Conservation (phyloP, 1,140 invertebrate genomes). For the Drosophila oshimai region DNA sequence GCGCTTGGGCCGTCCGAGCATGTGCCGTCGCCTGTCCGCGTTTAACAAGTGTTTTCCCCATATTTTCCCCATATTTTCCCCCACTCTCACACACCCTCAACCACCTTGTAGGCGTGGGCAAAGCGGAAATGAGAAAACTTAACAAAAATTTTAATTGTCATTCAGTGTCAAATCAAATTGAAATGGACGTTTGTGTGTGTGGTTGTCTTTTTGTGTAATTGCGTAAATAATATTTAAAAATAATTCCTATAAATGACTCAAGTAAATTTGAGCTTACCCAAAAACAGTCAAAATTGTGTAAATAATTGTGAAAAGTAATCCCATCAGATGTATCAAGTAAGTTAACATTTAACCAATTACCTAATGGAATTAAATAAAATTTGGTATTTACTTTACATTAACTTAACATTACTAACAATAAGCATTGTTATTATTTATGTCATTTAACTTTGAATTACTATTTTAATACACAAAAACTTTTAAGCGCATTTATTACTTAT, state of each 20-base stretch:
- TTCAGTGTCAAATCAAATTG: conserved; percentile 1
- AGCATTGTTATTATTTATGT: too few relatives aligned
- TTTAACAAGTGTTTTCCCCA: conserved; percentile 58
- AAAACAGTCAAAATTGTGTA: background rate
- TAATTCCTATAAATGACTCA: background rate
- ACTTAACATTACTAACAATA: too few relatives aligned
- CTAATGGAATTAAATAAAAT: too few relatives aligned
- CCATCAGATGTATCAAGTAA: background rate
- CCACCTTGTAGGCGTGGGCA: background rate
- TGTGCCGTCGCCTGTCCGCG: conserved; percentile 38
- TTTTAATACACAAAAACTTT: too few relatives aligned
- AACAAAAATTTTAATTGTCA: conserved; percentile 25
- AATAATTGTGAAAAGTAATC: background rate
- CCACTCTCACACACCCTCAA: background rate
- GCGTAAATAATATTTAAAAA: conserved; percentile 30
- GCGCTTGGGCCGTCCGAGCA: conserved; percentile 50
- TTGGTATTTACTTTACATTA: too few relatives aligned
- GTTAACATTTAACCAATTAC: too few relatives aligned
- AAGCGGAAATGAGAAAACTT: conserved; percentile 38
- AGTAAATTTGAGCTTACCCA: background rate
- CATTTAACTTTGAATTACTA: too few relatives aligned
- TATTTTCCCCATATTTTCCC: background rate
- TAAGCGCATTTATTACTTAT: too few relatives aligned
- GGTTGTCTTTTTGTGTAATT: conserved; percentile 6
- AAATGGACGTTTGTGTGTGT: conserved; percentile 10